Evolutionary conservation across 2,113 vertebrate genomes (phyloP).

Genomic region (Ceratotherium simum): DNA sequence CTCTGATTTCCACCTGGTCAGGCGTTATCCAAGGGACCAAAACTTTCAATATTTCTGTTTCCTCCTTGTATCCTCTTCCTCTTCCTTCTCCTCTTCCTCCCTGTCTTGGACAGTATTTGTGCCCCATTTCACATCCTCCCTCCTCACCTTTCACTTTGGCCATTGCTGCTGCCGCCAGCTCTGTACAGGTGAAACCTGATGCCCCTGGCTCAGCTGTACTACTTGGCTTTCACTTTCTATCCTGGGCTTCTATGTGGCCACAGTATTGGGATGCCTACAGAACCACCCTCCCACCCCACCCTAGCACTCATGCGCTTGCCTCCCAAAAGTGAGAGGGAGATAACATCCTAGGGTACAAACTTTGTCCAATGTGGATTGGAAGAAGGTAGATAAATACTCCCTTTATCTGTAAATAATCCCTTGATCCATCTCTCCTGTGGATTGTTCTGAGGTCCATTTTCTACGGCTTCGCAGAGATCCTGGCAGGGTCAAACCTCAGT

Average conservation of each 20-base stretch:
- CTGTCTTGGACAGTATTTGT: not conserved
- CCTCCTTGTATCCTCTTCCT: not conserved
- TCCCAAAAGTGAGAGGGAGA: not conserved
- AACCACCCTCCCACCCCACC: not conserved
- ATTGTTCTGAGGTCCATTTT: not conserved
- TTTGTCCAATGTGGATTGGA: not conserved
- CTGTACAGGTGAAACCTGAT: not conserved
- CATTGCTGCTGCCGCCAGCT: not conserved
- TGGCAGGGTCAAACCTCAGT: not conserved
- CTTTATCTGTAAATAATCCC: not conserved
- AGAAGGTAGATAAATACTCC: not conserved
- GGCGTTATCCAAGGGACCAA: not conserved
- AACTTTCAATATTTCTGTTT: not conserved
- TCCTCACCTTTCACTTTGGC: constrained; percentile 32
- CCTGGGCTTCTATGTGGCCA: not conserved
- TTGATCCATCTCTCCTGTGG: not conserved
- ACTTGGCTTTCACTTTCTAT: not conserved
- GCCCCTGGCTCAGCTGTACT: not conserved
- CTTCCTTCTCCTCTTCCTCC: not conserved
- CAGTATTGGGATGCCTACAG: not conserved
- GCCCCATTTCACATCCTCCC: not conserved
- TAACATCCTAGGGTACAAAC: not conserved
- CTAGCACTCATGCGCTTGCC: not conserved
- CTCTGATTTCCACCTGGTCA: not conserved
- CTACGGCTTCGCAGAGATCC: not conserved